A percentile compares a stretch with the other conserved stretches of the same genome.
phyloP scores from a whole-genome alignment of 53 echinoderm and acorn worm genomes.

The Hippasteria phrygiana region DNA sequence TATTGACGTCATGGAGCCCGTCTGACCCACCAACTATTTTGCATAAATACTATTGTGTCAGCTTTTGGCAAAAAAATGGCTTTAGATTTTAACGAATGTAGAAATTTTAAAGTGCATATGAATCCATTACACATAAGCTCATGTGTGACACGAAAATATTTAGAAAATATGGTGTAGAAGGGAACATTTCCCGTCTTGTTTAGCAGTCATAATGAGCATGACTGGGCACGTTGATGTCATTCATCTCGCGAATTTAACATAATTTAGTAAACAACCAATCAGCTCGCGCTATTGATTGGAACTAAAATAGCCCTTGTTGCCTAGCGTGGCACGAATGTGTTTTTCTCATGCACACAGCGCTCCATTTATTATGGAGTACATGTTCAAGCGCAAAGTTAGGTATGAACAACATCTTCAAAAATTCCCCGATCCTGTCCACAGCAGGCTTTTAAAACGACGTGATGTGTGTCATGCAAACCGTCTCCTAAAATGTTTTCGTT shows the following conservation, averaged over 20 bases:
- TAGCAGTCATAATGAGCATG: conserved; percentile 8
- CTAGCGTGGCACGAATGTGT: conserved; percentile 19
- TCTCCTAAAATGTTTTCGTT: too few species aligned
- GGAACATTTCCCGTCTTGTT: conserved; percentile 3
- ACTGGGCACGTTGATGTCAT: conserved; percentile 72
- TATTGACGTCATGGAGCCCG: conserved; percentile 37
- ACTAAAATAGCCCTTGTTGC: conserved; percentile 85
- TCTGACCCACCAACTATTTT: conserved; percentile 67
- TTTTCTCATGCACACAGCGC: too few species aligned
- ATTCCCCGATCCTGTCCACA: too few species aligned
- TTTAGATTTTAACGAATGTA: background rate
- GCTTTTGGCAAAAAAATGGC: conserved; percentile 13
- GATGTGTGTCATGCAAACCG: too few species aligned
- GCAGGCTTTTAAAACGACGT: too few species aligned
- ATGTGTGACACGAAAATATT: background rate
- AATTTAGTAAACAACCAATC: conserved; percentile 69
- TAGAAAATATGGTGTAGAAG: background rate
- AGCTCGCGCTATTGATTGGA: conserved; percentile 53
- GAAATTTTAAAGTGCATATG: conserved; percentile 53
- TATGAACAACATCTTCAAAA: too few species aligned
- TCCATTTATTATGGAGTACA: too few species aligned
- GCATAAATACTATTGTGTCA: conserved; percentile 74
- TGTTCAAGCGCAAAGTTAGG: too few species aligned
- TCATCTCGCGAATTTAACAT: conserved; percentile 62
- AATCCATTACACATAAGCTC: background rate